Conservation (phyloP, 2,888 invertebrate genomes). For the Brachypterus glaber region DNA sequence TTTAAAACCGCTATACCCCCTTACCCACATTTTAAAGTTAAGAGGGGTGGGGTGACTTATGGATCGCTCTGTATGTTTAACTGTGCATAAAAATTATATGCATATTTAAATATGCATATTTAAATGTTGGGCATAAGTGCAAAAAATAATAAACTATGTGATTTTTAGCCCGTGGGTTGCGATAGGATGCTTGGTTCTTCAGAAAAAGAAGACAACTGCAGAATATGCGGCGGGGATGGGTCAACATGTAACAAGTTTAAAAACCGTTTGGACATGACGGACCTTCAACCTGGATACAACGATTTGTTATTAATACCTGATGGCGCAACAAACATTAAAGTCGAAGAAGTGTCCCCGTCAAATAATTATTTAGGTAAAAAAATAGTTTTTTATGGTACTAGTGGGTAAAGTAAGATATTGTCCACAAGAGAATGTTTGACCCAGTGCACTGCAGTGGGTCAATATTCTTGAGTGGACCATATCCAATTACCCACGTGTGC, state of each 20-base stretch:
- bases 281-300: conserved; percentile 75
- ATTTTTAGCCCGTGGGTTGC: conserved; percentile 76
- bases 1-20: no score
- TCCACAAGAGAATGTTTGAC: background rate
- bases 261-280: conserved; percentile 61
- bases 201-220: conserved; percentile 80
- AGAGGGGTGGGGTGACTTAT: no score
- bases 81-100: no score
- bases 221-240: conserved; percentile 87
- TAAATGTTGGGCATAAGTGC: no score
- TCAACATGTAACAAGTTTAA: conserved; percentile 72
- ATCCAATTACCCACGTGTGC: no score
- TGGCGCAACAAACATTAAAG: conserved; percentile 83
- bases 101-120: no score
- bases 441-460: background rate
- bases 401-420: no score
- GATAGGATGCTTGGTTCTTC: conserved; percentile 88
- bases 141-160: no score
- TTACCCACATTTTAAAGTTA: no score
- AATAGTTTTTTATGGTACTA: no score
- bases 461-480: no score
- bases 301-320: conserved; percentile 83
- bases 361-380: conserved; percentile 79
- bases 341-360: conserved; percentile 70
- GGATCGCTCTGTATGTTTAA: no score